Evolutionary conservation across 2,113 vertebrate species (phyloP), one percentile per base, ranked within the genome.

Genomic region (Phrynosoma blainvillii): DNA sequence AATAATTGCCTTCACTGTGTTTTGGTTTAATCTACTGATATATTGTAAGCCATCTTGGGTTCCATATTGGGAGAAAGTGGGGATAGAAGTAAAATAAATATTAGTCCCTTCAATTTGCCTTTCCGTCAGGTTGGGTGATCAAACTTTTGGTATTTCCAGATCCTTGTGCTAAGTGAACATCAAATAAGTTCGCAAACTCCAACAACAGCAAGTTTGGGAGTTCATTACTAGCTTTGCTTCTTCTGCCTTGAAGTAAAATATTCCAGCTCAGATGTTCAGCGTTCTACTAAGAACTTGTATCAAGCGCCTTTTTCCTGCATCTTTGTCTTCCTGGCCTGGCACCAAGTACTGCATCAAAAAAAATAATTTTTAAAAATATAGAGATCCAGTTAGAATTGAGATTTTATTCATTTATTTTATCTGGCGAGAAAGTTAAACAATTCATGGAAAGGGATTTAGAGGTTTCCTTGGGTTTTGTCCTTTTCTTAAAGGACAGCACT

Each of bases 391-490:
- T 52, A 84, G 87, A 85, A 82, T 11, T 5, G 66, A 56, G 79
- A 0, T 75, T 40, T 30, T 30, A 12, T 71, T 71, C 30, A 30
- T 3, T 30, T 71, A 11, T 8, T 71, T 82, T 25, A 1, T 20
- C 52, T 84, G 36, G 90, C 54, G 83, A 90, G 73, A 4, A 68
- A 87, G 65, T 89, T 89, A 91, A 93, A 82, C 90, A 89, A 91
- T 90, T 89, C 10, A 73, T 85, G 8, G 70, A 79, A 84, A 87
- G 65, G n/a, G 0, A 9, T 87, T 85, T 70, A 90, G 36, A 89
- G 36, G 84, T 8, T 86, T 20, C 36, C 59, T 30, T 2, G 80
- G 73, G 84, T 30, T 71, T 83, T 27, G 56, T 91, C 79, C 59
- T 78, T 86, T 88, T 84, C 65, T 8, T 1, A 9, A 87, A 89